Conservation (phyloP, 1,140 invertebrate species). For the Gryon sp. region DNA sequence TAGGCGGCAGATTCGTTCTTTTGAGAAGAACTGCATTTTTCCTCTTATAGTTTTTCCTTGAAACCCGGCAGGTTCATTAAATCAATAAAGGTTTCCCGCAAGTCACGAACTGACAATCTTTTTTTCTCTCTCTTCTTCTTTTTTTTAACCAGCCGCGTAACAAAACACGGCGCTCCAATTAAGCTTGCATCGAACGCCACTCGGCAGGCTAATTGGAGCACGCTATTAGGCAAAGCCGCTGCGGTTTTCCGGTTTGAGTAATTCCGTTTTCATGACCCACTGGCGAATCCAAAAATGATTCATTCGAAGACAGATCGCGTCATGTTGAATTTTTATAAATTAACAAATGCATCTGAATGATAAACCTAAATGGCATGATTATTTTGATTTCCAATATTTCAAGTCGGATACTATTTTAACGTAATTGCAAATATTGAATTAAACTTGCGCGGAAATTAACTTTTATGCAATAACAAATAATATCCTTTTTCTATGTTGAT, state of each 20-base stretch:
- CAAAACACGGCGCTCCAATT: conserved; percentile 52
- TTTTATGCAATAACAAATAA: too few relatives aligned
- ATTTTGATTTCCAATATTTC: too few relatives aligned
- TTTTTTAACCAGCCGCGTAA: conserved; percentile 34
- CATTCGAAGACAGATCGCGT: neutral
- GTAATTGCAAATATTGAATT: too few relatives aligned
- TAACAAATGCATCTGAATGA: too few relatives aligned
- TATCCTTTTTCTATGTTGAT: neutral
- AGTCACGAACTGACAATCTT: conserved; percentile 48
- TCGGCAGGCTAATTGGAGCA: conserved; percentile 55
- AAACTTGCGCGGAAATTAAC: too few relatives aligned
- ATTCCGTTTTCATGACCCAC: conserved; percentile 53
- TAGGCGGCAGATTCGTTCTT: neutral
- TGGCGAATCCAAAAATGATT: conserved; percentile 2
- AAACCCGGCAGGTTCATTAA: conserved; percentile 22
- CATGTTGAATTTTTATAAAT: too few relatives aligned
- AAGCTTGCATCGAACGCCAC: conserved; percentile 49
- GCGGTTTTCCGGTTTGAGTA: conserved; percentile 48
- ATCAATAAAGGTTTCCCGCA: conserved; percentile 44
- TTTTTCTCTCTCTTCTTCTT: too few relatives aligned
- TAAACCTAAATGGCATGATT: too few relatives aligned
- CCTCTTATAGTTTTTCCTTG: conserved; percentile 1
- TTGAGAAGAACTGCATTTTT: neutral
- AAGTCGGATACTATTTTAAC: too few relatives aligned
- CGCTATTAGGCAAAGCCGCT: conserved; percentile 54